Evolutionary conservation across 2,888 invertebrate genomes (phyloP).

Genomic region (Hartigia nigra): DNA sequence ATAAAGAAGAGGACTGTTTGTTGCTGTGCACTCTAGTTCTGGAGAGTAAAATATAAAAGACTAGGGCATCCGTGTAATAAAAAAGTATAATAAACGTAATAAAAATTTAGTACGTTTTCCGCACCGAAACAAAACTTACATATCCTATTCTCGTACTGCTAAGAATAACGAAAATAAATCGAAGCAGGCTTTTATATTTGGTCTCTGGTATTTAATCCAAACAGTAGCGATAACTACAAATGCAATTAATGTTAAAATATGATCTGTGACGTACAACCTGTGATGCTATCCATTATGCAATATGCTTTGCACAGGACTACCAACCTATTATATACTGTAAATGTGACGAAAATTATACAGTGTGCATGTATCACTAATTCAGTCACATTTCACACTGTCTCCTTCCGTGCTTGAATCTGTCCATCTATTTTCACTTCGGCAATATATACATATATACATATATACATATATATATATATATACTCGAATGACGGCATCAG

Average conservation of each 20-base stretch:
- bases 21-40: background rate
- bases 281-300: background rate
- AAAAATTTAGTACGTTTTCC: too few species aligned
- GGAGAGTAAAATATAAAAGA: too few species aligned
- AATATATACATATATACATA: too few species aligned
- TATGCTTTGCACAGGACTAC: background rate
- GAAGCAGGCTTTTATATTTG: too few species aligned
- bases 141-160: too few species aligned
- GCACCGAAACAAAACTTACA: too few species aligned
- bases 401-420: background rate
- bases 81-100: too few species aligned
- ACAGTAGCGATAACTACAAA: slow-evolving; percentile 35
- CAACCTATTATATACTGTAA: background rate
- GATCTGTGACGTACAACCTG: background rate
- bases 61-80: too few species aligned
- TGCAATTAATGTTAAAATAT: slow-evolving; percentile 27
- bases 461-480: too few species aligned
- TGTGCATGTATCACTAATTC: background rate
- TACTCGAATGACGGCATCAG: too few species aligned
- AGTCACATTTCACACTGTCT: background rate
- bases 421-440: background rate
- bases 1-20: background rate
- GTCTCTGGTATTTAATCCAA: too few species aligned
- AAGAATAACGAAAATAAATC: too few species aligned
- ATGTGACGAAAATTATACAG: background rate